These are phyloP conservation scores for Platyura marginata DNA, from an alignment of 1,140 invertebrate species.

Conservation along the genomic window DNA sequence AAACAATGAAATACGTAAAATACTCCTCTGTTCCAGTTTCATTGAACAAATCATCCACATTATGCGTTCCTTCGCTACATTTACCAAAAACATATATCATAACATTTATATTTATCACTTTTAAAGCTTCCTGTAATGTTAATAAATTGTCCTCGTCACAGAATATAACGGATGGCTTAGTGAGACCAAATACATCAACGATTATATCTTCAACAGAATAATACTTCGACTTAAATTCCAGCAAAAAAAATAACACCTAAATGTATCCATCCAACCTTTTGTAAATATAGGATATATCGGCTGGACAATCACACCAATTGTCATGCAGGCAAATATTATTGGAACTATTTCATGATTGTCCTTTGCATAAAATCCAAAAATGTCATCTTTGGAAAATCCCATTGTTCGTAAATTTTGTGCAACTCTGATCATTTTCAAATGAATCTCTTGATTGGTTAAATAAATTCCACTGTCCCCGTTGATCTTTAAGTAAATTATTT, in stretches of 20 bases:
- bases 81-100: constrained; percentile 15
- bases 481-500: too few species aligned
- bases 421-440: not conserved
- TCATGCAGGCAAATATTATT: constrained; percentile 13
- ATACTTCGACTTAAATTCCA: too few species aligned
- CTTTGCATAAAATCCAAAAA: not conserved
- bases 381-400: not conserved
- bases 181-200: constrained; percentile 10
- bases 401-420: constrained; percentile 1
- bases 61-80: constrained; percentile 8
- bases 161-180: constrained; percentile 17
- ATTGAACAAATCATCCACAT: constrained; percentile 17
- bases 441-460: constrained; percentile 1
- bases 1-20: constrained; percentile 10
- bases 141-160: constrained; percentile 16
- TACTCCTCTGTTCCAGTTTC: constrained; percentile 14
- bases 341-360: constrained; percentile 1
- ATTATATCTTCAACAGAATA: too few species aligned
- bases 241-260: too few species aligned
- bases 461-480: not conserved
- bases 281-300: constrained; percentile 6
- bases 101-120: constrained; percentile 9
- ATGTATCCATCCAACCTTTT: too few species aligned
- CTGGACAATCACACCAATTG: constrained; percentile 18
- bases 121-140: constrained; percentile 10